Base-by-base conservation (phyloP, 2,888 invertebrate species). In the Lasioglossum figueresi region DNA sequence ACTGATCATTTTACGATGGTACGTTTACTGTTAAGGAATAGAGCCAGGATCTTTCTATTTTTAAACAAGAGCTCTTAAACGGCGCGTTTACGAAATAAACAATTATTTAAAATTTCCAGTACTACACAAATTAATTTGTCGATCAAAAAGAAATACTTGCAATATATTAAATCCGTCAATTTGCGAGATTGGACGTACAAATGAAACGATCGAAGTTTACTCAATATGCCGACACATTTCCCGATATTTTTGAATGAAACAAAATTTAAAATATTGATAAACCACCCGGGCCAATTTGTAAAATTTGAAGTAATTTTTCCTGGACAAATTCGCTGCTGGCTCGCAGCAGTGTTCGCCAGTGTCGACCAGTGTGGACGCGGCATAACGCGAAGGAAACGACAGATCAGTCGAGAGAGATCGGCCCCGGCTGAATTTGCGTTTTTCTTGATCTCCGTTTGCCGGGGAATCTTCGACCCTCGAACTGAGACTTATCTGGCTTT, bases 401-500 rank as follows among this genome's bases (percentile, higher is more conserved):
- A 56, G 76, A 81, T 81, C 83, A 31, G 31, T 45, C 59, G 19
- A 8, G 66, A 59, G 59, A 73, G 68, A 56, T 71, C 71, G 27
- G n/a, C 6, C 56, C 27, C 27, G 8, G 40, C 59, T 70, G 77
- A 59, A 77, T 83, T 83, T 77, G 14, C 83, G 77, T 83, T 83
- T 79, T 76, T 76, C 76, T 73, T 31, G 68, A 70, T 70, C 63
- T 52, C 37, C 40, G 68, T n/a, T 74, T 19, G 19, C 48, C 12
- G 19, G 52, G 74, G 74, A 31, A n/a, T 40, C 45, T 68, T 45
- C 68, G 66, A 37, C 31, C 79, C 73, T 56, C 59, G 43, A 48
- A n/a, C 19, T 23, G 56, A 73, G 79, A 82, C 79, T 79, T 74
- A 68, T 83, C 59, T 81, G 31, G 82, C 80, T 82, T 80, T 59